Evolutionary conservation across 2,888 invertebrate genomes (phyloP).

Genomic region (Allacma fusca): DNA sequence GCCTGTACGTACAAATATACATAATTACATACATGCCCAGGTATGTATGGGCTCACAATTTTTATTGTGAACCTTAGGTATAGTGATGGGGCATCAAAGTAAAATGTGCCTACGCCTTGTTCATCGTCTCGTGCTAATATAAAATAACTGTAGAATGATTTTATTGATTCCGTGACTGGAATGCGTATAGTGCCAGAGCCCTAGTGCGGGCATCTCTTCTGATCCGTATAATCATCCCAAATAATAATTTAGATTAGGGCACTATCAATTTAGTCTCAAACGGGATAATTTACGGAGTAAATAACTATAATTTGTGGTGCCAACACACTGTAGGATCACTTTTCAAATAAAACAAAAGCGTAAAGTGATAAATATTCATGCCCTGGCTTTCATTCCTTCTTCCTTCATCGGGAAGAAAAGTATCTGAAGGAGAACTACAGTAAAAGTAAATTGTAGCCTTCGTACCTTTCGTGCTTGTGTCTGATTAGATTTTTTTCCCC

Average conservation of each 20-base stretch:
- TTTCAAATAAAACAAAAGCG: neutral
- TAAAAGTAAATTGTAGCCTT: neutral
- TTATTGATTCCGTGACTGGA: conserved; percentile 29
- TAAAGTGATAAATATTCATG: conserved; percentile 6
- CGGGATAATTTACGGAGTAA: conserved; percentile 25
- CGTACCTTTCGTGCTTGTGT: neutral
- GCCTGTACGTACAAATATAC: no score
- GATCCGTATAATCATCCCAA: conserved; percentile 33
- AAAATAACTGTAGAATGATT: neutral
- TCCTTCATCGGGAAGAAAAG: neutral
- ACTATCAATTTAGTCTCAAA: conserved; percentile 21
- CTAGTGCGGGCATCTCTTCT: conserved; percentile 5
- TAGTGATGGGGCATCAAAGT: neutral
- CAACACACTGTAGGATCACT: conserved; percentile 9
- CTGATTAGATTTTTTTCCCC: conserved; percentile 7
- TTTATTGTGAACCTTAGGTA: no score
- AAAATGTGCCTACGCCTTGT: neutral
- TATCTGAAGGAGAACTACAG: neutral
- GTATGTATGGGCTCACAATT: no score
- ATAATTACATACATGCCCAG: no score
- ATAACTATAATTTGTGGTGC: conserved; percentile 27
- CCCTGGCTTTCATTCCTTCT: neutral
- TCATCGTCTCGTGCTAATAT: neutral
- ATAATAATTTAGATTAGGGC: conserved; percentile 30
- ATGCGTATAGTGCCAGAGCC: neutral